Evolutionary conservation across 2,113 vertebrate species (phyloP).

Genomic region (Pelecanoides urinatrix): DNA sequence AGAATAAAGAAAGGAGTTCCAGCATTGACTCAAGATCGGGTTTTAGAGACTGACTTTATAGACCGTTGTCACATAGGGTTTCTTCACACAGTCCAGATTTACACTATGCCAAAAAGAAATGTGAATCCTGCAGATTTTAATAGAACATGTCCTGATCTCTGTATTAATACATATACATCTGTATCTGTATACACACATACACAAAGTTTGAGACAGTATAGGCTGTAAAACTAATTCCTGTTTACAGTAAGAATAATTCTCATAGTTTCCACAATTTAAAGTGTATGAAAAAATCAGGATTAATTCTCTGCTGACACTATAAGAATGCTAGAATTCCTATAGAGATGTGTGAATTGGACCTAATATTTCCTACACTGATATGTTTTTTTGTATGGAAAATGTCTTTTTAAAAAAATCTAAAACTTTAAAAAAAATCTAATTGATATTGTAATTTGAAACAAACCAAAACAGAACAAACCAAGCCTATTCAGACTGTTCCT

Average conservation of each 20-base stretch:
- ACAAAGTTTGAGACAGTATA: not conserved
- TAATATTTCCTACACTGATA: not conserved
- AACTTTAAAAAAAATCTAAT: not conserved
- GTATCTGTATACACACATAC: not conserved
- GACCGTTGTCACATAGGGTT: not conserved
- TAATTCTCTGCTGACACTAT: not conserved
- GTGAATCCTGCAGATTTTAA: not conserved
- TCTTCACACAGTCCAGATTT: not conserved
- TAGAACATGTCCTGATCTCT: not conserved
- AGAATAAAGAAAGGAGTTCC: not conserved
- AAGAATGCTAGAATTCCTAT: not conserved
- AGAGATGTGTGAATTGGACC: not conserved
- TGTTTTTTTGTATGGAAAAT: not conserved
- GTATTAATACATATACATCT: not conserved
- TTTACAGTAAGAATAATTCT: not conserved
- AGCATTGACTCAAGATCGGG: not conserved
- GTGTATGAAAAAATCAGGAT: not conserved
- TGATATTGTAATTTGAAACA: not conserved
- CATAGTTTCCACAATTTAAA: not conserved
- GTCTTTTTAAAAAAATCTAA: not conserved
- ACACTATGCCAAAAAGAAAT: not conserved
- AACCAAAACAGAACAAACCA: not conserved
- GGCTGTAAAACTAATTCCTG: not conserved
- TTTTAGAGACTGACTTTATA: not conserved
- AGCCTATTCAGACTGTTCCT: not conserved